These are phyloP conservation scores for Pedionomus torquatus DNA, from an alignment of 2,113 vertebrate genomes.

Conservation along the genomic window DNA sequence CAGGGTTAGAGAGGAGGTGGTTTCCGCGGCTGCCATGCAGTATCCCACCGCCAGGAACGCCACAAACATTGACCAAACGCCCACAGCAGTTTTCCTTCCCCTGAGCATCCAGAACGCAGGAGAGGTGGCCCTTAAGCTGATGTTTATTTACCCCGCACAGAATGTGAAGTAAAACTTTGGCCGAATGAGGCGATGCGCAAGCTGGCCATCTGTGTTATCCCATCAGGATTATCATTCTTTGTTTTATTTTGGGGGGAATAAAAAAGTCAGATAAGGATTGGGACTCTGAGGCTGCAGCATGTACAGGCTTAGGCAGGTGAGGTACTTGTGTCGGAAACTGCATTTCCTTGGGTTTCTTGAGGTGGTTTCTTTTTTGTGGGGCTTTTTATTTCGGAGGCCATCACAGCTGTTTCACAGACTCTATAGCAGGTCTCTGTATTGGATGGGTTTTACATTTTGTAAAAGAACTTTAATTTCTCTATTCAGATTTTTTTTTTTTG, in stretches of 20 bases:
- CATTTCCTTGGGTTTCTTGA: neutral
- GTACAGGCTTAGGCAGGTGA: neutral
- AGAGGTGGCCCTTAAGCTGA: neutral
- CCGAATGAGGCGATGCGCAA: neutral
- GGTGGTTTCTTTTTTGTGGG: no score
- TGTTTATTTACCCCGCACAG: neutral
- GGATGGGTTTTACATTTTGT: neutral
- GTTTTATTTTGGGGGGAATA: neutral
- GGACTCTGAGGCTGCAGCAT: neutral
- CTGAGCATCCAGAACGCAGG: neutral
- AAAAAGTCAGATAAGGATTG: neutral
- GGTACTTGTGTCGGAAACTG: neutral
- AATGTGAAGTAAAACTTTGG: neutral
- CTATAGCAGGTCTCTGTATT: neutral
- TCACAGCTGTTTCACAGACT: neutral
- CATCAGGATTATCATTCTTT: neutral
- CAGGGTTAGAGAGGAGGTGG: neutral
- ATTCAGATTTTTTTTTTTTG: neutral
- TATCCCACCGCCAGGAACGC: neutral
- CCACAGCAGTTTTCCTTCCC: neutral
- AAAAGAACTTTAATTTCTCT: neutral
- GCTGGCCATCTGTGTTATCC: neutral
- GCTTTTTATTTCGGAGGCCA: neutral
- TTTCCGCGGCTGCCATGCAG: neutral
- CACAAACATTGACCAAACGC: neutral